Percentiles rank a stretch among this genome's conserved stretches.
Evolutionary conservation across 1,140 invertebrate genomes (phyloP).

Genomic region (Heliconius congener): DNA sequence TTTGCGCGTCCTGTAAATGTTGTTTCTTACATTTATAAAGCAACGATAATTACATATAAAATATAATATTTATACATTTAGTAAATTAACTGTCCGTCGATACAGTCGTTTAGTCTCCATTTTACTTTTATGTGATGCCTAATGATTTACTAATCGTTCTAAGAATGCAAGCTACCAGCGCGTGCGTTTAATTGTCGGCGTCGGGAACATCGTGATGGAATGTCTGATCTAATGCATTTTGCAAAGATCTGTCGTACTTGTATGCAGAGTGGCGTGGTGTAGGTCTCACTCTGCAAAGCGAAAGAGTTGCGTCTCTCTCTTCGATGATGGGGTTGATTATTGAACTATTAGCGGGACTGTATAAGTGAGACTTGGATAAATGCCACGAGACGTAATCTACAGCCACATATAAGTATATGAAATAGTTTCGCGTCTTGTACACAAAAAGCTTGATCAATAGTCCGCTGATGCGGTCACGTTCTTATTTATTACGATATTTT

Average conservation of each 20-base stretch:
- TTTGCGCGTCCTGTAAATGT: constrained; percentile 52
- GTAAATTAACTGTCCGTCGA: not conserved
- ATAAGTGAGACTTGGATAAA: not conserved
- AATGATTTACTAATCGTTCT: constrained; percentile 15
- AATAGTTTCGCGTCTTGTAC: not conserved
- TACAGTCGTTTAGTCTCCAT: not conserved
- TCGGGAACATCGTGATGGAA: constrained; percentile 46
- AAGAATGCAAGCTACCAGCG: constrained; percentile 31
- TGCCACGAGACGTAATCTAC: not conserved
- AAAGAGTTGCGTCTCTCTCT: constrained; percentile 4
- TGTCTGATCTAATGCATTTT: constrained; percentile 38
- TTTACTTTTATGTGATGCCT: constrained; percentile 6
- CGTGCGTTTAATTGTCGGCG: constrained; percentile 39
- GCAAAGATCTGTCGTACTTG: constrained; percentile 29
- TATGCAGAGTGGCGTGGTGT: constrained; percentile 19
- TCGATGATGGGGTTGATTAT: constrained; percentile 11
- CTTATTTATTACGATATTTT: not conserved
- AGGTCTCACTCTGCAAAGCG: constrained; percentile 5
- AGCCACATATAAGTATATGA: not conserved
- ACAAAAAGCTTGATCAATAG: not conserved
- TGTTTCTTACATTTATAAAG: constrained; percentile 10
- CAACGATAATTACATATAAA: constrained; percentile 7
- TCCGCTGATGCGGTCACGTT: not conserved
- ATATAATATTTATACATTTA: constrained; percentile 7
- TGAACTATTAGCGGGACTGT: not conserved